phyloP scores from a whole-genome alignment of 2,797 vertebrate genomes.

The Rhincodon typus region DNA sequence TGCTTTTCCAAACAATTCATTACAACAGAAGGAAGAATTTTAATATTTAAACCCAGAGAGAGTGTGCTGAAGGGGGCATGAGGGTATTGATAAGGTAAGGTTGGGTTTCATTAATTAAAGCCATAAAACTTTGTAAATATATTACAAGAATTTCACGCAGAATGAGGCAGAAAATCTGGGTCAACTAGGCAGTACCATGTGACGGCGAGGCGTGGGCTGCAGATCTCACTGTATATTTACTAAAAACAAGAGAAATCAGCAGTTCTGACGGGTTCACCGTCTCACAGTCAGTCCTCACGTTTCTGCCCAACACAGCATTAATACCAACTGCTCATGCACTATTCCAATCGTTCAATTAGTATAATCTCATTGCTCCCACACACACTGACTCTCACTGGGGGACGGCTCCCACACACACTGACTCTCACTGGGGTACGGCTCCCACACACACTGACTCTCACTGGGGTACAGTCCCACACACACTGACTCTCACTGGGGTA shows the following conservation, averaged over 20 bases:
- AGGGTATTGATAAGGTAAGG: not conserved
- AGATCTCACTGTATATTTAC: not conserved
- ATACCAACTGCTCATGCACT: too few species aligned
- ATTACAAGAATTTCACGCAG: not conserved
- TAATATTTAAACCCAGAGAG: not conserved
- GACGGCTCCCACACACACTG: not conserved
- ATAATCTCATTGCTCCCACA: not conserved
- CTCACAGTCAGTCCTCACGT: not conserved
- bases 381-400: not conserved
- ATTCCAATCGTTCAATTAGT: not conserved
- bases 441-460: not conserved
- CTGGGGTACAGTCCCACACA: not conserved
- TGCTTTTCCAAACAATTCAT: not conserved
- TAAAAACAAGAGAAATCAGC: not conserved
- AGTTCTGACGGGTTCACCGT: not conserved
- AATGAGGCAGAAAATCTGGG: constrained; percentile 1
- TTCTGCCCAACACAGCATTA: too few species aligned
- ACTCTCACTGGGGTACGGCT: not conserved
- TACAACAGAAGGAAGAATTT: not conserved
- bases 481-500: not conserved
- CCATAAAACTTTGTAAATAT: not conserved
- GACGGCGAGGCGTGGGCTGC: not conserved
- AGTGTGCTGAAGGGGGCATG: too few species aligned
- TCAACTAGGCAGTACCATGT: not conserved
- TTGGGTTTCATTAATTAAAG: not conserved